Conservation (phyloP, 1,140 invertebrate species). For the Euura saliciscinereae region DNA sequence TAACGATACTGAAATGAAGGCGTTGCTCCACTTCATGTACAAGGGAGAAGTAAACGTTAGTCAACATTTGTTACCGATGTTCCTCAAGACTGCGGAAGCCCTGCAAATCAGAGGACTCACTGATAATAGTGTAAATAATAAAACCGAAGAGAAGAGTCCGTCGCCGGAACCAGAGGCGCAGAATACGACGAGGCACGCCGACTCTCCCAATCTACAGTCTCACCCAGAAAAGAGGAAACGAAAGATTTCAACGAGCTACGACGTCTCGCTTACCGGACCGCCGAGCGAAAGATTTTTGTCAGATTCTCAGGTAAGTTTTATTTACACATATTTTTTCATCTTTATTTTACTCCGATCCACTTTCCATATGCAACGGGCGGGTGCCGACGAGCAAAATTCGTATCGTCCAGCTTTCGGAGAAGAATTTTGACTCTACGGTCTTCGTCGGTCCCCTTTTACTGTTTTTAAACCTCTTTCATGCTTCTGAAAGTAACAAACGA, state of each 20-base stretch:
- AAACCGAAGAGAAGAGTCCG: slow-evolving; percentile 50
- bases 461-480: too few relatives aligned
- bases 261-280: slow-evolving; percentile 69
- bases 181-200: slow-evolving; percentile 42
- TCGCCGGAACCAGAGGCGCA: slow-evolving; percentile 52
- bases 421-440: too few relatives aligned
- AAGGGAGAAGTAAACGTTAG: slow-evolving; percentile 89
- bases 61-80: slow-evolving; percentile 84
- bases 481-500: too few relatives aligned
- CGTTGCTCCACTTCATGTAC: slow-evolving; percentile 89
- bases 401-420: too few relatives aligned
- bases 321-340: slow-evolving; percentile 16
- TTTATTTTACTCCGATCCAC: slow-evolving; percentile 11
- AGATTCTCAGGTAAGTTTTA: slow-evolving; percentile 67
- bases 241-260: slow-evolving; percentile 72
- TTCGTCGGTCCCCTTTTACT: too few relatives aligned
- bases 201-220: slow-evolving; percentile 49
- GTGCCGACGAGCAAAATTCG: too few relatives aligned
- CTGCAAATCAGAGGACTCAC: slow-evolving; percentile 89
- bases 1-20: slow-evolving; percentile 84
- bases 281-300: slow-evolving; percentile 67
- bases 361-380: too few relatives aligned
- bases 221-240: slow-evolving; percentile 71
- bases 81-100: slow-evolving; percentile 89
- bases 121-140: slow-evolving; percentile 74